A percentile compares a stretch with the other conserved stretches of the same genome.
Conservation (phyloP, 30 jellyfish, hydroid and myxozoan genomes). For the Pseudorhiza aurosa region DNA sequence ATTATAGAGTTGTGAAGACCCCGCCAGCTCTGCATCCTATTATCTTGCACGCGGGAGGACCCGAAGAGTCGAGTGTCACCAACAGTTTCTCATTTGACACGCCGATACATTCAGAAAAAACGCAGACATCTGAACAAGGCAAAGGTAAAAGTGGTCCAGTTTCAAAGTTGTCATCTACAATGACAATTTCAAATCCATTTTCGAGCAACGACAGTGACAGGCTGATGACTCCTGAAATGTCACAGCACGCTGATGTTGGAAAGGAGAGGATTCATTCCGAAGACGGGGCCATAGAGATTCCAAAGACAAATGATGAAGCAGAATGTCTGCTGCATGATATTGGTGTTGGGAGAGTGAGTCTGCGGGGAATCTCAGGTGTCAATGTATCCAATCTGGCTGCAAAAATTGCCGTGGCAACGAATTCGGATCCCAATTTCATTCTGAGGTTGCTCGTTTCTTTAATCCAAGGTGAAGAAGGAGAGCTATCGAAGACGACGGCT, state of each 20-base stretch:
- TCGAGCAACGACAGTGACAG: neutral
- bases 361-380: conserved; percentile 62
- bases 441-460: conserved; percentile 22
- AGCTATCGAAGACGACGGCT: neutral
- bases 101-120: neutral
- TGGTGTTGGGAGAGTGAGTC: conserved; percentile 60
- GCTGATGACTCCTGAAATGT: neutral
- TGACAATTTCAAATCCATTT: neutral
- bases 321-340: conserved; percentile 43
- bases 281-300: conserved; percentile 13
- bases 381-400: conserved; percentile 53
- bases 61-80: conserved; percentile 2
- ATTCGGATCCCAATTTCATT: conserved; percentile 36
- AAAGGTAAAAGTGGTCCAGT: neutral
- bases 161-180: neutral
- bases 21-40: conserved; percentile 57
- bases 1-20: conserved; percentile 43
- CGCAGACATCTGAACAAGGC: neutral
- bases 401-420: conserved; percentile 53
- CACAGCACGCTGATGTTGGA: neutral
- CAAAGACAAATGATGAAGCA: conserved; percentile 50
- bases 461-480: conserved; percentile 31
- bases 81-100: neutral
- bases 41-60: neutral
- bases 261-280: conserved; percentile 10